A percentile compares a stretch with the other conserved stretches of the same genome.
These are phyloP conservation scores for Thamnaconus septentrionalis DNA, from an alignment of 2,113 vertebrate species.

Conservation along the genomic window DNA sequence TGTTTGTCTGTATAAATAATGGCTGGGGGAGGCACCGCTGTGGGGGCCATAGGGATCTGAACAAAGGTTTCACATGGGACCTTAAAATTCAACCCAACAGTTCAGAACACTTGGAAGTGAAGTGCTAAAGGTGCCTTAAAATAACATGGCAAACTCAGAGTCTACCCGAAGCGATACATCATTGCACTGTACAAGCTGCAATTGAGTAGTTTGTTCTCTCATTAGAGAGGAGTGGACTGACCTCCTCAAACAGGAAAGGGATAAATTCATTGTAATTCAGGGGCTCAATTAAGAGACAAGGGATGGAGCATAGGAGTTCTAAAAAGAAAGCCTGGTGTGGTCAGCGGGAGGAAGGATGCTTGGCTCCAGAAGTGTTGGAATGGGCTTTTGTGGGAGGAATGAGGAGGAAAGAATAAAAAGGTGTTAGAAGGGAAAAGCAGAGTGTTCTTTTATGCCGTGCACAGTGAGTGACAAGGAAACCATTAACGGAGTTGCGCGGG, in stretches of 20 bases:
- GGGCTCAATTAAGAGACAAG: slow-evolving; percentile 55
- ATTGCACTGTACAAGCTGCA: too few species aligned
- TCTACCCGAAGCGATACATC: too few species aligned
- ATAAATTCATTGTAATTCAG: slow-evolving; percentile 66
- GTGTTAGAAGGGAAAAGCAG: slow-evolving; percentile 74
- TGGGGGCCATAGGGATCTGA: too few species aligned
- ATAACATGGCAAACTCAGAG: too few species aligned
- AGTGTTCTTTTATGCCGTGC: slow-evolving; percentile 71
- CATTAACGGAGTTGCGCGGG: slow-evolving; percentile 73
- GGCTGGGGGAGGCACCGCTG: too few species aligned
- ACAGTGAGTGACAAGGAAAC: slow-evolving; percentile 79
- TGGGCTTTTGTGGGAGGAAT: slow-evolving; percentile 26
- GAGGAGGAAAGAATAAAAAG: slow-evolving; percentile 53
- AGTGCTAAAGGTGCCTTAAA: too few species aligned
- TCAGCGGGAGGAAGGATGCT: slow-evolving; percentile 52
- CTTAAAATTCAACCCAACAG: too few species aligned
- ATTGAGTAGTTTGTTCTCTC: slow-evolving; percentile 19
- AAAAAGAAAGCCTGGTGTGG: slow-evolving; percentile 47
- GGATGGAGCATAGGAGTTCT: slow-evolving; percentile 20
- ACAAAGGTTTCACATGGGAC: too few species aligned
- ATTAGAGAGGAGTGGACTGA: slow-evolving; percentile 30
- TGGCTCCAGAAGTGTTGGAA: slow-evolving; percentile 32
- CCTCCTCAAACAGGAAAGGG: slow-evolving; percentile 30
- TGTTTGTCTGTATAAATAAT: too few species aligned
- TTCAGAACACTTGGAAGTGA: too few species aligned